A percentile compares a stretch with the other conserved stretches of the same genome.
Evolutionary conservation across 2,113 vertebrate species (phyloP).

Genomic region (Nanorana parkeri): DNA sequence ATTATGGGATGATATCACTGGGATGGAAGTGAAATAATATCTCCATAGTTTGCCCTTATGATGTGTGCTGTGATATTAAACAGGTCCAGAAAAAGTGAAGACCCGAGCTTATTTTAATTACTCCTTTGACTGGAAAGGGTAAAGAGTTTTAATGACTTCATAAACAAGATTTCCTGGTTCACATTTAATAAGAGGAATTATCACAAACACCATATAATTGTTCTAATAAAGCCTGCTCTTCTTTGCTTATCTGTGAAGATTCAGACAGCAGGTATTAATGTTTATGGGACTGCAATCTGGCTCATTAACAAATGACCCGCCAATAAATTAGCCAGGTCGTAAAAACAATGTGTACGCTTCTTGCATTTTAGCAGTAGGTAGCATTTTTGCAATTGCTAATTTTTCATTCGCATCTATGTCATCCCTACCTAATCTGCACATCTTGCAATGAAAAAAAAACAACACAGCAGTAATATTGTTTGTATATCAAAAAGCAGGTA

Average conservation of each 20-base stretch:
- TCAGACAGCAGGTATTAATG: constrained; percentile 46
- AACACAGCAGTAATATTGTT: constrained; percentile 61
- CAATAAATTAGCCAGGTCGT: constrained; percentile 47
- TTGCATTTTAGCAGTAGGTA: background rate
- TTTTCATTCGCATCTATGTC: constrained; percentile 25
- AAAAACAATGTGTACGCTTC: constrained; percentile 3
- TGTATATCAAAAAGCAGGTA: constrained; percentile 66
- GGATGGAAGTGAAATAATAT: background rate
- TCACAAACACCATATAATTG: constrained; percentile 44
- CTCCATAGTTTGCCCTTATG: background rate
- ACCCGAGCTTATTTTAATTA: constrained; percentile 23
- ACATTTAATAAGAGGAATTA: constrained; percentile 47
- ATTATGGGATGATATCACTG: background rate
- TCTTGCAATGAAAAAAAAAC: background rate
- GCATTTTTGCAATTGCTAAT: background rate
- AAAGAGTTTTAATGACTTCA: constrained; percentile 40
- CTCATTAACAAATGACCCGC: constrained; percentile 50
- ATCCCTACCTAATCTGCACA: constrained; percentile 15
- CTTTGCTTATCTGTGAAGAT: constrained; percentile 47
- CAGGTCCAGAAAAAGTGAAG: background rate
- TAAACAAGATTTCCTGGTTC: constrained; percentile 28
- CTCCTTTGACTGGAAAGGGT: constrained; percentile 19
- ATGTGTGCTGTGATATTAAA: constrained; percentile 10
- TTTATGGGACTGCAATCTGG: constrained; percentile 49
- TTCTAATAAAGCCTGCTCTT: constrained; percentile 43